Evolutionary conservation across 2,797 vertebrate genomes (phyloP), one percentile per base, ranked within the genome.

Genomic region (Thalassophryne amazonica): DNA sequence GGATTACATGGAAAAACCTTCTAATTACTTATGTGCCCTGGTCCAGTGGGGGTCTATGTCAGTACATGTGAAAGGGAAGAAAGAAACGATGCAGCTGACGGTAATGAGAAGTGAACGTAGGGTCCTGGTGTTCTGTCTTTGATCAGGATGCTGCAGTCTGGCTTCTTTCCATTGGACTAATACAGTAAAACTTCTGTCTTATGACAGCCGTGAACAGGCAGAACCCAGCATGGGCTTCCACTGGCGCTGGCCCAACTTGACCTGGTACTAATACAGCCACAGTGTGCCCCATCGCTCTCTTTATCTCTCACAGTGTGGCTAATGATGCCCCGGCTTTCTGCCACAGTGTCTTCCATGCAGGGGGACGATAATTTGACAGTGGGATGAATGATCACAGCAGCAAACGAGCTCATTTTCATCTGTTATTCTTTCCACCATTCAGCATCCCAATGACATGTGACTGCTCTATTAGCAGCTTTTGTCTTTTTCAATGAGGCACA

Each of bases 371-470:
- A 83, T 83, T 71, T 87, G 85, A 86, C 83, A 81, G 71, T 71
- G 40, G 60, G 60, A 81, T 89, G 86, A 89, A 73, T 83, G 83
- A 90, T 83, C 83, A 57, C 77, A 71, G 64, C 42, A 70, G 69
- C 75, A 56, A 73, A 60, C 40, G 12, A 57, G 66, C 67, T 81
- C 48, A 60, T 80, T 83, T 71, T 78, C 65, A 73, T 46, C 31
- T 53, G 28, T 28, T 33, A 77, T 85, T 87, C 73, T 89, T 69
- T 78, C 37, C 62, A 56, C 47, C 55, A 51, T 65, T 56, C 14
- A 52, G 57, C 69, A 76, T 73, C 81, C 75, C 54, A 52, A 45
- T 59, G 72, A 40, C 69, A 58, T 56, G 57, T 76, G 68, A 68
- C 60, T 69, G 56, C 73, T 78, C 55, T 76, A 75, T 81, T 73